Base-by-base conservation (phyloP, 1,140 invertebrate species). In the Solenopsis invicta region DNA sequence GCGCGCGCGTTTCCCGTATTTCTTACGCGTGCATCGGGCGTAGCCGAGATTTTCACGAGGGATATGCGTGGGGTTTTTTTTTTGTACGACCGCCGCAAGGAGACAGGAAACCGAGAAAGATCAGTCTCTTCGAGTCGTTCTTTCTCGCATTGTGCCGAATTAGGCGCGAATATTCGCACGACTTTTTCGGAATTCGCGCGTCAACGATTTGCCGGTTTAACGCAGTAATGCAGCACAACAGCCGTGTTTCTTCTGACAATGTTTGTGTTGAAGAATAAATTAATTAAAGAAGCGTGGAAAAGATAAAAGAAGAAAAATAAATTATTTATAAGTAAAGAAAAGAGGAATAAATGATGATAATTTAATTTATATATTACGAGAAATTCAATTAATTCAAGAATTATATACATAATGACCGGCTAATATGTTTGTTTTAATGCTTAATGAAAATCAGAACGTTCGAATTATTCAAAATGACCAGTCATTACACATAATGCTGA, bases 1-100 rank as follows among this genome's bases (percentile, higher is more conserved):
- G 29, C 21, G n/a, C 48, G 18, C 21, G n/a, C 66, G 24, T 87
- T 89, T 88, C 54, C 41, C 24, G 45, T 67, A 48, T 87, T 89
- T 88, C 41, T 41, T 48, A 56, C 80, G 52, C 54, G 67, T 6
- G 52, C 50, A 59, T 12, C 52, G 41, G 24, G 24, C 80, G 41
- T 34, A 72, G n/a, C 6, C 54, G 54, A 82, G 80, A 84, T 84
- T 84, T 82, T 61, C 54, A 75, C 52, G 41, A 1, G 10, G 80
- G 69, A 84, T 84, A 75, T 61, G 69, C 54, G 41, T 4, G 29
- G n/a, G n/a, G n/a, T n/a, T n/a, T 29, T 29, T 41, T 82, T 84
- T 82, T 82, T 72, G 37, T 48, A 34, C 48, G 24, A 13, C n/a
- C 13, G 34, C 24, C 6, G 24, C 24, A 21, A 67, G 12, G 24